phyloP scores from a whole-genome alignment of 2,797 vertebrate genomes.

The Florisuga fusca region DNA sequence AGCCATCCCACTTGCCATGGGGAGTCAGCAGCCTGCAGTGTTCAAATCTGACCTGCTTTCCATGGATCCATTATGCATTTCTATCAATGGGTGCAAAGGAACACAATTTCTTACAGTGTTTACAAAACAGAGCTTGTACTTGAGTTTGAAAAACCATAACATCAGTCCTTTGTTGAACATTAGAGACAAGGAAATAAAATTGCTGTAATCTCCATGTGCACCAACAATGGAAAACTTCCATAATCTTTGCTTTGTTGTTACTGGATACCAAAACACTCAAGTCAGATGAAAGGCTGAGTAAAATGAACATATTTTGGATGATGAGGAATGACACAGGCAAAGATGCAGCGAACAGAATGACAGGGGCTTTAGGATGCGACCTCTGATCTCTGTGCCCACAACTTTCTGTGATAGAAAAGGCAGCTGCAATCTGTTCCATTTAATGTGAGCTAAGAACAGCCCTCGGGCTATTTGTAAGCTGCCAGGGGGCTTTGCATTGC shows the following conservation, averaged over 20 bases:
- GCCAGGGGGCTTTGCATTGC: constrained; percentile 42
- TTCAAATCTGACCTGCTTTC: neutral
- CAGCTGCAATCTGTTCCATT: constrained; percentile 69
- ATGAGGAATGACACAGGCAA: neutral
- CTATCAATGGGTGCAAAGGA: neutral
- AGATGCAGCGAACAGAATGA: neutral
- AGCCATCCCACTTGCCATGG: neutral
- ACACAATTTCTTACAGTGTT: neutral
- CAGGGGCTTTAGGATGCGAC: constrained; percentile 5
- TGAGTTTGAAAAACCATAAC: neutral
- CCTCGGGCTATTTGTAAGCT: constrained; percentile 64
- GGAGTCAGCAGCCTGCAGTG: neutral
- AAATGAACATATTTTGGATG: neutral
- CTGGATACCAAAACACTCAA: neutral
- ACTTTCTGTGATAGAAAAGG: constrained; percentile 24
- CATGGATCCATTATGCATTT: rapidly evolving
- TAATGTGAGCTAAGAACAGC: constrained; percentile 52
- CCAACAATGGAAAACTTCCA: neutral
- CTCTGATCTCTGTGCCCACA: constrained; percentile 41
- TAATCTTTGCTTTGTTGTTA: neutral
- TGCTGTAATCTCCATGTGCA: neutral
- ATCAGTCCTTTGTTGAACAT: neutral
- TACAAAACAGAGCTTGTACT: neutral
- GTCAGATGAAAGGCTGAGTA: neutral
- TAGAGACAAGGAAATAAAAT: neutral